phyloP scores from a whole-genome alignment of 2,797 vertebrate species.

The Naso thynnoides region DNA sequence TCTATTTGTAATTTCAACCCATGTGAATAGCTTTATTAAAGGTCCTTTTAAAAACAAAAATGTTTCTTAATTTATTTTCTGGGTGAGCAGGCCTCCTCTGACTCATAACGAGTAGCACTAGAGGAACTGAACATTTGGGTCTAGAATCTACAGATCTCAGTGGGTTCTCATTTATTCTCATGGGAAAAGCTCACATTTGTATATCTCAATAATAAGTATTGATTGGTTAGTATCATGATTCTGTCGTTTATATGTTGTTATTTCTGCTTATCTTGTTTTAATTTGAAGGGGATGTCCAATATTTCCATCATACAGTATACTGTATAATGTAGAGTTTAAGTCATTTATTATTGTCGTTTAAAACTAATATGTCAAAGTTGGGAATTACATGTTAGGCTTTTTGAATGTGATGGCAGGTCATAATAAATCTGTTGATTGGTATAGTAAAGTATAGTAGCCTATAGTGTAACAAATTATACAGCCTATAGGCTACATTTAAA shows the following conservation, averaged over 20 bases:
- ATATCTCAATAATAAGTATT: neutral
- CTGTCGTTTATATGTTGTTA: neutral
- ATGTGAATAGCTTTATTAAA: slow-evolving; percentile 47
- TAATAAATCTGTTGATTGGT: neutral
- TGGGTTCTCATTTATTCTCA: neutral
- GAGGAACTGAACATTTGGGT: neutral
- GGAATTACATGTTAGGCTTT: neutral
- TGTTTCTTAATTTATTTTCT: slow-evolving; percentile 10
- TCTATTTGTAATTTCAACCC: slow-evolving; percentile 19
- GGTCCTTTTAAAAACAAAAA: slow-evolving; percentile 30
- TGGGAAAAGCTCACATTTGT: neutral
- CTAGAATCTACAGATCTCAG: neutral
- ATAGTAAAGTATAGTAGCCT: too few relatives aligned
- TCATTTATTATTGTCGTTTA: neutral
- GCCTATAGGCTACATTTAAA: too few relatives aligned
- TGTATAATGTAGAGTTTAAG: neutral
- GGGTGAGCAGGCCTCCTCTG: neutral
- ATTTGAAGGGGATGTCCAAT: neutral
- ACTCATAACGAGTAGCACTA: neutral
- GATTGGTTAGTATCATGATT: neutral
- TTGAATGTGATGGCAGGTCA: neutral
- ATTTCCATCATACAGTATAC: neutral
- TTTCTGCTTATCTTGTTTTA: neutral
- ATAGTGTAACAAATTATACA: too few relatives aligned
- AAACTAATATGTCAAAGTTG: neutral